A percentile compares a stretch with the other conserved stretches of the same genome.
Evolutionary conservation across 2,113 vertebrate species (phyloP).

Genomic region (Lanius ludovicianus): DNA sequence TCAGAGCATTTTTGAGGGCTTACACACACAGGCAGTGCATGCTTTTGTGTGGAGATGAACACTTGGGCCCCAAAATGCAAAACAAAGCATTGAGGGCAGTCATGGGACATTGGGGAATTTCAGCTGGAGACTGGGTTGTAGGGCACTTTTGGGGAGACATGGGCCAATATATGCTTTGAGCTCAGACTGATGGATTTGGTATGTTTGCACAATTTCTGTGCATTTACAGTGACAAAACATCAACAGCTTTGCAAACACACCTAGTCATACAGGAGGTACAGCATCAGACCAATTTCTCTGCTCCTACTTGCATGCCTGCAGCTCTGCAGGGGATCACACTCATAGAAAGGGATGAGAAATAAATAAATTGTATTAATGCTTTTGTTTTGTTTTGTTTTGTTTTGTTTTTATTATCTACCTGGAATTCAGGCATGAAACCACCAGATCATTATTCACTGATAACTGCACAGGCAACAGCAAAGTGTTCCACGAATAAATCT

Average conservation of each 20-base stretch:
- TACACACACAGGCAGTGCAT: fast-evolving
- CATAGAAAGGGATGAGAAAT: neutral
- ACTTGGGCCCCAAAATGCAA: neutral
- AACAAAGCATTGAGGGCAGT: neutral
- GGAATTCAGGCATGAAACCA: conserved; percentile 42
- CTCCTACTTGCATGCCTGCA: neutral
- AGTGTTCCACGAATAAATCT: conserved; percentile 43
- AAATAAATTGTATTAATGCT: conserved; percentile 31
- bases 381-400: neutral
- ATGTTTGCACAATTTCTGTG: neutral
- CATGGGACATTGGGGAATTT: fast-evolving
- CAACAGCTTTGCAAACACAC: neutral
- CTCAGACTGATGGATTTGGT: neutral
- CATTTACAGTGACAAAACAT: neutral
- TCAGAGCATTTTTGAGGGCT: neutral
- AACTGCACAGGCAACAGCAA: conserved; percentile 44
- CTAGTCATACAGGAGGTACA: neutral
- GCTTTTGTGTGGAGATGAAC: neutral
- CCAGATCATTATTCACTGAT: conserved; percentile 56
- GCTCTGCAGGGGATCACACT: neutral
- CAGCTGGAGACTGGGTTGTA: neutral
- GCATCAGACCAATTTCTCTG: neutral
- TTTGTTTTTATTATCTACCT: conserved; percentile 58
- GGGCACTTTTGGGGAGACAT: neutral
- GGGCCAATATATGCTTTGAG: neutral